phyloP scores from a whole-genome alignment of 2,113 vertebrate species.

The Sciurus niger region DNA sequence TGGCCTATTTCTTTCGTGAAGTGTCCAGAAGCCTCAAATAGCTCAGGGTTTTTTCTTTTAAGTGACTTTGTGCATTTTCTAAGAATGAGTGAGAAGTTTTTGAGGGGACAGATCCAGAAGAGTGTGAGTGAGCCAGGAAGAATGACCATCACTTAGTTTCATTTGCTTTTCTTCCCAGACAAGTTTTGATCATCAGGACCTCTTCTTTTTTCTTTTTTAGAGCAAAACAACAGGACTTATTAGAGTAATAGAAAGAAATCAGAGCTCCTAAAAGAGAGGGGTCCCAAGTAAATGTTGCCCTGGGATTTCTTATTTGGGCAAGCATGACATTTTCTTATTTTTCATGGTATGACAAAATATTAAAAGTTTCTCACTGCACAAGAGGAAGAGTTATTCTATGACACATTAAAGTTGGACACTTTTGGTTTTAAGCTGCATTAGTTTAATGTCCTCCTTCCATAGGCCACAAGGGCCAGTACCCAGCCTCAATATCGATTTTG shows the following conservation, averaged over 20 bases:
- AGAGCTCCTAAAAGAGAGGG: too few species aligned
- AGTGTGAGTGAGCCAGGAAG: background rate
- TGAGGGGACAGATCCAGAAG: background rate
- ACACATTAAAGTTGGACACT: background rate
- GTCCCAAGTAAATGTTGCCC: too few species aligned
- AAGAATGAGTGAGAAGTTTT: background rate
- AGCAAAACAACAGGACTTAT: too few species aligned
- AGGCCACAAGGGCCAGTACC: background rate
- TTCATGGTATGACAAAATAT: background rate
- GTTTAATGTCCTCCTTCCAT: background rate
- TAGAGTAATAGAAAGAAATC: too few species aligned
- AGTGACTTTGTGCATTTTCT: background rate
- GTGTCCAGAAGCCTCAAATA: background rate
- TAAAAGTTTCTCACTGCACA: constrained; percentile 5
- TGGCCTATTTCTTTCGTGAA: background rate
- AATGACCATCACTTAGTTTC: background rate
- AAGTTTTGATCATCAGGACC: background rate
- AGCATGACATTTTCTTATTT: background rate
- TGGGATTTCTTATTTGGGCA: background rate
- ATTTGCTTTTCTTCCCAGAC: background rate
- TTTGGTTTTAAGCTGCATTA: background rate
- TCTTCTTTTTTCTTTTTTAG: background rate
- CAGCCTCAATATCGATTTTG: background rate
- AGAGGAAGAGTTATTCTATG: background rate
- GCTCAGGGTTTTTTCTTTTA: background rate